phyloP scores from a whole-genome alignment of 2,113 vertebrate species.

The Alethe castanea region DNA sequence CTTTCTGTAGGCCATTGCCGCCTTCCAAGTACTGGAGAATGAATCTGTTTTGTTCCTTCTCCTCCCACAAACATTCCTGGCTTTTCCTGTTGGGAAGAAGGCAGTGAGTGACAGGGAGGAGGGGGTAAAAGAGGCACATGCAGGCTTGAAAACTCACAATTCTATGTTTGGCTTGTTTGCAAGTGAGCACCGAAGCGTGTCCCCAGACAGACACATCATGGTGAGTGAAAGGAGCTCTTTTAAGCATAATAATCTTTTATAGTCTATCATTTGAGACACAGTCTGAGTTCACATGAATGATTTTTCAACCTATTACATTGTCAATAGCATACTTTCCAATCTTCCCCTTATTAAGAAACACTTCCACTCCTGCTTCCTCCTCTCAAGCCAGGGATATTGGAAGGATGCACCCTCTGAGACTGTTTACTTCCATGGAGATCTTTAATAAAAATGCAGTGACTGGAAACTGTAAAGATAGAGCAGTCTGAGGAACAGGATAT shows the following conservation, averaged over 20 bases:
- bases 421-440: slow-evolving; percentile 30
- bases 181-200: rapidly evolving
- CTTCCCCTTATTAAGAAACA: background rate
- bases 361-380: background rate
- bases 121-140: background rate
- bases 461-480: background rate
- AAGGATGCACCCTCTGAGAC: slow-evolving; percentile 17
- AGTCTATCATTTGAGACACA: background rate
- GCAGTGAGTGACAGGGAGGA: background rate
- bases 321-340: background rate
- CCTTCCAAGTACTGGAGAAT: background rate
- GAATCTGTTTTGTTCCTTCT: background rate
- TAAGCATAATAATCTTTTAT: background rate
- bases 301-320: background rate
- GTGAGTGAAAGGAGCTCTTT: background rate
- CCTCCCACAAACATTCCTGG: background rate
- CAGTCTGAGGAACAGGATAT: background rate
- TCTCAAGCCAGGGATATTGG: background rate
- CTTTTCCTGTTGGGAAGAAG: background rate
- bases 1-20: background rate
- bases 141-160: background rate
- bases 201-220: background rate
- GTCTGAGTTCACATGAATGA: background rate
- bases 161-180: background rate
- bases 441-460: slow-evolving; percentile 18